Evolutionary conservation across 2,113 vertebrate genomes (phyloP).

Genomic region (Rhizomys pruinosus): DNA sequence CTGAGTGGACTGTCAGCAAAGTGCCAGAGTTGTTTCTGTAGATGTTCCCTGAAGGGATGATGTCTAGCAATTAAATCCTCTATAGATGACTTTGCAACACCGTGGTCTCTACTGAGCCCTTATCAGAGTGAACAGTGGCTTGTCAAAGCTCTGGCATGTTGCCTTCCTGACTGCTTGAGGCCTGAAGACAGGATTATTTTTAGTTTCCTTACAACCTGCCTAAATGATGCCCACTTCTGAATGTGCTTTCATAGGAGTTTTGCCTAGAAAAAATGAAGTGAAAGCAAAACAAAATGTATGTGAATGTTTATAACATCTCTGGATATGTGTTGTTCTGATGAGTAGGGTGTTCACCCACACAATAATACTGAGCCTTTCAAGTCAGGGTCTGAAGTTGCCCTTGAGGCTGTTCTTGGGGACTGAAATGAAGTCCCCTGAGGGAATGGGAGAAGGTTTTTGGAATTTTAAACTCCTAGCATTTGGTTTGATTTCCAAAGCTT

Average conservation of each 20-base stretch:
- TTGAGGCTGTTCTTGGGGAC: neutral
- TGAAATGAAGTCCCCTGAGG: neutral
- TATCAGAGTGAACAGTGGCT: neutral
- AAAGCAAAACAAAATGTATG: neutral
- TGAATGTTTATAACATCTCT: neutral
- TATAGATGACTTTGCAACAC: neutral
- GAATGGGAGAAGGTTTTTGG: neutral
- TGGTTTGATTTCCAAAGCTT: slow-evolving; percentile 23
- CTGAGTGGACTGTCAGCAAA: neutral
- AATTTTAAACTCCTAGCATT: neutral
- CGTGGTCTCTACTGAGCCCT: neutral
- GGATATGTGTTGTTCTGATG: neutral
- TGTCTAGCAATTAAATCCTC: neutral
- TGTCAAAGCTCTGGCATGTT: neutral
- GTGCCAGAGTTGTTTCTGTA: neutral
- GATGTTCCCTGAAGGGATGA: neutral
- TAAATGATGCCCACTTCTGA: neutral
- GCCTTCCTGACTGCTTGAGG: slow-evolving; percentile 39
- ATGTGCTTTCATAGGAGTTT: neutral
- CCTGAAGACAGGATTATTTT: slow-evolving; percentile 58
- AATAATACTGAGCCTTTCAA: neutral
- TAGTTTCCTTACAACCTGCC: slow-evolving; percentile 31
- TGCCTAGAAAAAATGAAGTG: slow-evolving; percentile 12
- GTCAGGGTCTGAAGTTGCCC: neutral
- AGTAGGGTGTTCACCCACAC: neutral